phyloP scores from a whole-genome alignment of 1,140 invertebrate genomes.

The Paraescarpia echinospica region DNA sequence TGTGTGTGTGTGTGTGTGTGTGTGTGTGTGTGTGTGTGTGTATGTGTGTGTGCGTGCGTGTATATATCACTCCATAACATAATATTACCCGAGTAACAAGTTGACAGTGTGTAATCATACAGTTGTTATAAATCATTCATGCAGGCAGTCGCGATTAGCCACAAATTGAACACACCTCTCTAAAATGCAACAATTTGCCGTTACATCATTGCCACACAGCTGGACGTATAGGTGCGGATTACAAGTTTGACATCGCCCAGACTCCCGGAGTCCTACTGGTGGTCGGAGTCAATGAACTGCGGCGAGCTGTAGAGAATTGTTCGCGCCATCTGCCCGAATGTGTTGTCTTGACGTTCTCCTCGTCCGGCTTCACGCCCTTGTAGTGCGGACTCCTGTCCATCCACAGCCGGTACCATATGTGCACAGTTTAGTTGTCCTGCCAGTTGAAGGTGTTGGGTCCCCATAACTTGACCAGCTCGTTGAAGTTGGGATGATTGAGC shows the following conservation, averaged over 20 bases:
- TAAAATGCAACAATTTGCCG: too few species aligned
- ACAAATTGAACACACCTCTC: too few species aligned
- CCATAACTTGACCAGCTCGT: conserved; percentile 31
- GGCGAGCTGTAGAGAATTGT: conserved; percentile 25
- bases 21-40: too few species aligned
- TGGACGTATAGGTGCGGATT: neutral
- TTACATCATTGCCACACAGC: neutral
- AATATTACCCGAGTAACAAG: too few species aligned
- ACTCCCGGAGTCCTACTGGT: neutral
- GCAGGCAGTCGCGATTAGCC: too few species aligned
- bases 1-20: too few species aligned
- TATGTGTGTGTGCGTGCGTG: too few species aligned
- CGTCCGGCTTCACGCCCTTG: conserved; percentile 29
- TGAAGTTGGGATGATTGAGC: conserved; percentile 28
- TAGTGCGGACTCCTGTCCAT: conserved; percentile 29
- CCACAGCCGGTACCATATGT: conserved; percentile 31
- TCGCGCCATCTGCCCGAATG: conserved; percentile 30
- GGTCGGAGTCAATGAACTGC: conserved; percentile 15
- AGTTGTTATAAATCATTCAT: too few species aligned
- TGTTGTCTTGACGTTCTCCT: conserved; percentile 28
- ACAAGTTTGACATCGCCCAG: neutral
- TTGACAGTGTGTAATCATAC: too few species aligned
- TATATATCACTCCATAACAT: too few species aligned
- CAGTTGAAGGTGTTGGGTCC: conserved; percentile 24
- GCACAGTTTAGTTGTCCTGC: conserved; percentile 30